Percentiles rank a stretch among this genome's conserved stretches.
Evolutionary conservation across 2,888 invertebrate genomes (phyloP).

Genomic region (Lymantria dispar): DNA sequence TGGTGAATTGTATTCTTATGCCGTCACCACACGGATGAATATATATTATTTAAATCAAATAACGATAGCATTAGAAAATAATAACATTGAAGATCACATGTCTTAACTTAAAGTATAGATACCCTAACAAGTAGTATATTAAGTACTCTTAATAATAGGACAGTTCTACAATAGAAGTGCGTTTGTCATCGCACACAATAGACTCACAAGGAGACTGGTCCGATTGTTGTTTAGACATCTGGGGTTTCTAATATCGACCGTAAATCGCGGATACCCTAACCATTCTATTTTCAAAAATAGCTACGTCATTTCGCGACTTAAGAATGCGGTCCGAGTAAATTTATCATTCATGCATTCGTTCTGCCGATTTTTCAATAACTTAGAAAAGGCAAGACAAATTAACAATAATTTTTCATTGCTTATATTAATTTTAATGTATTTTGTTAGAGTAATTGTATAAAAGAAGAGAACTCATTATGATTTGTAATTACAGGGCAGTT

Average conservation of each 20-base stretch:
- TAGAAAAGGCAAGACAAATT: not conserved
- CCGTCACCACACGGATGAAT: too few relatives aligned
- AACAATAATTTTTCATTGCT: too few relatives aligned
- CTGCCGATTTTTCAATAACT: conserved; percentile 5
- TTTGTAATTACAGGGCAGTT: too few relatives aligned
- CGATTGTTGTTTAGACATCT: conserved; percentile 77
- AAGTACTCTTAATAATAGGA: conserved; percentile 68
- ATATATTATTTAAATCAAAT: not conserved
- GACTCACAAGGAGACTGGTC: conserved; percentile 42
- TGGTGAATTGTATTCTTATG: too few relatives aligned
- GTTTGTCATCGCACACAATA: conserved; percentile 66
- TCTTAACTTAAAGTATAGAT: conserved; percentile 26
- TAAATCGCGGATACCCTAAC: conserved; percentile 49
- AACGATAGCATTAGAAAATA: not conserved
- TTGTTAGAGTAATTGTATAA: too few relatives aligned
- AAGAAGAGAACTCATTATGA: too few relatives aligned
- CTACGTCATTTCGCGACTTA: conserved; percentile 46
- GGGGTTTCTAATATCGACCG: conserved; percentile 61
- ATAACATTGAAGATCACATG: not conserved
- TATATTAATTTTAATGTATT: too few relatives aligned
- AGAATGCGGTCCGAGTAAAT: conserved; percentile 39
- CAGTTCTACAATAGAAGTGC: conserved; percentile 58
- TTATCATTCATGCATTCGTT: conserved; percentile 28
- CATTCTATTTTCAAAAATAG: conserved; percentile 47
- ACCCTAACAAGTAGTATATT: conserved; percentile 63